A percentile compares a stretch with the other conserved stretches of the same genome.
Evolutionary conservation across 2,113 vertebrate species (phyloP).

Genomic region (Cyanistes caeruleus): DNA sequence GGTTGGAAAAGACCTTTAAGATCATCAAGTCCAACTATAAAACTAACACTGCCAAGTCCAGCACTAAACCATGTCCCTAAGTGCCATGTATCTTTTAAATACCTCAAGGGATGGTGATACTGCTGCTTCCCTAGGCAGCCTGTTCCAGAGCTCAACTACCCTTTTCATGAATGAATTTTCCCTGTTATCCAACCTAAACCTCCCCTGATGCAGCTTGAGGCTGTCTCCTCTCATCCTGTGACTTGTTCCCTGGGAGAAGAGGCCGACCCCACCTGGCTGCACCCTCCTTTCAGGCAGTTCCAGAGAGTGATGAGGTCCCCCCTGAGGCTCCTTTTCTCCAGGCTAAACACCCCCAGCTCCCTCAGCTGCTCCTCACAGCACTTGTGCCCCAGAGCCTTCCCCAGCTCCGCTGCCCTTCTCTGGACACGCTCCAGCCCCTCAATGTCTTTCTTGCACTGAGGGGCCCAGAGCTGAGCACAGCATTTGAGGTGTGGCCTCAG

Average conservation of each 20-base stretch:
- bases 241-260: not conserved
- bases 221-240: rapidly evolving
- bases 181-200: not conserved
- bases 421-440: not conserved
- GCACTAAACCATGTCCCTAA: not conserved
- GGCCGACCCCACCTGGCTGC: rapidly evolving
- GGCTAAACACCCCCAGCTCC: not conserved
- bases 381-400: not conserved
- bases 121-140: not conserved
- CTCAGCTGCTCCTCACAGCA: not conserved
- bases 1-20: not conserved
- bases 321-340: not conserved
- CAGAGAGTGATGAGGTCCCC: rapidly evolving
- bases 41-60: not conserved
- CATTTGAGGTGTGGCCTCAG: not conserved
- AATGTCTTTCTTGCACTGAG: not conserved
- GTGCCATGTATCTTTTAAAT: not conserved
- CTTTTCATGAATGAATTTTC: not conserved
- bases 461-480: not conserved
- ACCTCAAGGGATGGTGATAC: not conserved
- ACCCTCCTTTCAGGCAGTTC: not conserved
- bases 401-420: not conserved
- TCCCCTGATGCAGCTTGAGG: not conserved
- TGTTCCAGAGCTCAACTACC: not conserved
- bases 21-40: not conserved